Conservation (phyloP, 2,888 invertebrate species). For the Harpagoxenus sublaevis region DNA sequence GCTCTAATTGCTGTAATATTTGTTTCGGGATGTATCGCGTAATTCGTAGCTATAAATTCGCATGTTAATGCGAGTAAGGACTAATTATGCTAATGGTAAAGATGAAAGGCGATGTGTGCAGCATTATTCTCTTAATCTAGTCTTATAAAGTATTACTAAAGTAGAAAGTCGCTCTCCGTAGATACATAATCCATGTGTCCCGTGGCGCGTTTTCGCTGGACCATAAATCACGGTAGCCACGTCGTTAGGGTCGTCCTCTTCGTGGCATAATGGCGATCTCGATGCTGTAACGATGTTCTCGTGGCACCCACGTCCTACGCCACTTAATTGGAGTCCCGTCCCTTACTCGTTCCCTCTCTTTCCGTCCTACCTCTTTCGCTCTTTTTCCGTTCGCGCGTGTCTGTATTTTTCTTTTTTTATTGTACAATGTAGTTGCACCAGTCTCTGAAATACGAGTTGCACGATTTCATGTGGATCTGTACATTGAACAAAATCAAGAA, state of each 20-base stretch:
- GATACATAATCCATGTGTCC: conserved; percentile 73
- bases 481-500: background rate
- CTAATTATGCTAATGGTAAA: conserved; percentile 59
- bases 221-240: conserved; percentile 79
- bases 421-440: background rate
- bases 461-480: background rate
- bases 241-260: conserved; percentile 79
- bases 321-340: conserved; percentile 72
- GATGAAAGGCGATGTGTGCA: conserved; percentile 55
- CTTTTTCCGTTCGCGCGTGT: background rate
- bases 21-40: background rate
- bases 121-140: conserved; percentile 73
- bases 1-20: background rate
- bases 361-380: background rate
- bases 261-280: conserved; percentile 78
- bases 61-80: conserved; percentile 40
- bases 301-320: conserved; percentile 56
- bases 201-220: conserved; percentile 66
- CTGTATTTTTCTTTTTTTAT: conserved; percentile 15
- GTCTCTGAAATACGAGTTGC: background rate
- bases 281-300: conserved; percentile 76
- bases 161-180: conserved; percentile 62
- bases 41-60: background rate
- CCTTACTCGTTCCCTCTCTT: conserved; percentile 33
- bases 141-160: conserved; percentile 58